Conservation (phyloP, 2,113 vertebrate genomes). For the Megalops atlanticus region DNA sequence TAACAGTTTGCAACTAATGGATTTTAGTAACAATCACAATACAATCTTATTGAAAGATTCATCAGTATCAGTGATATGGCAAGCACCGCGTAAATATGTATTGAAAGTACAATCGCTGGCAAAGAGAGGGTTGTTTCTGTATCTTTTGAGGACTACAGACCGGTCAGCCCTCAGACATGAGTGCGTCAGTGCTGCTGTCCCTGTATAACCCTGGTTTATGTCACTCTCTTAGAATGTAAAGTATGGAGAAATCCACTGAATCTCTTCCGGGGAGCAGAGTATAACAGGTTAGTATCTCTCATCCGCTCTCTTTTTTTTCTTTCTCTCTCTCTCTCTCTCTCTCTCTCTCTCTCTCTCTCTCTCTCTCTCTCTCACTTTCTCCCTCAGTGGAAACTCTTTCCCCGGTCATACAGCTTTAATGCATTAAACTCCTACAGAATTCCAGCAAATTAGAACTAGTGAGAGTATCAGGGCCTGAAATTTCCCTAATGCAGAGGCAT, state of each 20-base stretch:
- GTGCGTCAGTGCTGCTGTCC: background rate
- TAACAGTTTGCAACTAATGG: too few species aligned
- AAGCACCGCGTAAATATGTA: too few species aligned
- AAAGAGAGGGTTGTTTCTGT: too few species aligned
- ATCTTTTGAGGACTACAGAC: too few species aligned
- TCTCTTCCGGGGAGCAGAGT: slow-evolving; percentile 95
- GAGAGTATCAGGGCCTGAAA: too few species aligned
- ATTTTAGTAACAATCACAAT: too few species aligned
- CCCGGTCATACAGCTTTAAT: background rate
- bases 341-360: slow-evolving; percentile 44
- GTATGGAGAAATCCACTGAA: slow-evolving; percentile 98
- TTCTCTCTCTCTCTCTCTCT: slow-evolving; percentile 29
- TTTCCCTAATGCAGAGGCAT: background rate
- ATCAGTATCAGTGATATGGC: too few species aligned
- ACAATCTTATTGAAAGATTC: too few species aligned
- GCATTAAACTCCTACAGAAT: background rate
- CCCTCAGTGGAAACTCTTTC: too few species aligned
- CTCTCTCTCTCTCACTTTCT: too few species aligned
- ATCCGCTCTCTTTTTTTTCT: slow-evolving; percentile 1
- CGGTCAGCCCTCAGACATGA: too few species aligned
- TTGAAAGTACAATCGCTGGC: too few species aligned
- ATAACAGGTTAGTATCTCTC: slow-evolving; percentile 86
- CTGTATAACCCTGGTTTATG: background rate
- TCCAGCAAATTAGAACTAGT: background rate
- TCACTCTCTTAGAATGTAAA: slow-evolving; percentile 89